Conservation (phyloP, 2,113 vertebrate genomes). For the Ictidomys tridecemlineatus region DNA sequence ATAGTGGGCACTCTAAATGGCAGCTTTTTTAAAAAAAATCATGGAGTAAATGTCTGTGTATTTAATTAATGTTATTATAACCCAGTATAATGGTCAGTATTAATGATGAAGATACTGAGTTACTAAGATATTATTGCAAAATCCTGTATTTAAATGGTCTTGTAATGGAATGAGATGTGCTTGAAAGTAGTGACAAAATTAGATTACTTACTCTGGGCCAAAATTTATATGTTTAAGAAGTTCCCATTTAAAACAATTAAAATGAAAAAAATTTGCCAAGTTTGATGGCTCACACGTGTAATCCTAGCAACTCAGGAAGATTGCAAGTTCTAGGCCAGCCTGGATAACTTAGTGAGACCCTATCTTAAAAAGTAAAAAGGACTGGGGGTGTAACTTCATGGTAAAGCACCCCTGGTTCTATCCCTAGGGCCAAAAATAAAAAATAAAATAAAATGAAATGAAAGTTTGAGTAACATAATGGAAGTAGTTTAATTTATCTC, state of each 20-base stretch:
- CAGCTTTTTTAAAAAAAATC: not conserved
- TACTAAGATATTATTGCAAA: not conserved
- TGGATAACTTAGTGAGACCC: too few species aligned
- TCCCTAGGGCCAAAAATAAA: not conserved
- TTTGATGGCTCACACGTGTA: too few species aligned
- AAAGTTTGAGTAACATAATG: not conserved
- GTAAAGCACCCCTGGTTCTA: not conserved
- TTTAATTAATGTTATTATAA: not conserved
- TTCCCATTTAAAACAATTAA: not conserved
- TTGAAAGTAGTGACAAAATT: not conserved
- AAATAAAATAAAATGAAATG: not conserved
- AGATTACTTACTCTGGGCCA: not conserved
- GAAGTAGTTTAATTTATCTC: not conserved
- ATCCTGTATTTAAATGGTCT: not conserved
- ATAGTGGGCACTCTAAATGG: not conserved
- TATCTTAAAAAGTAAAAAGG: too few species aligned
- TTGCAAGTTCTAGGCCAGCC: too few species aligned
- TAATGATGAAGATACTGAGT: constrained; percentile 1
- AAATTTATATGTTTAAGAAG: constrained; percentile 34
- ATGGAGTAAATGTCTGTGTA: not conserved
- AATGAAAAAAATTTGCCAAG: not conserved
- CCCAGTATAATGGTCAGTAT: not conserved
- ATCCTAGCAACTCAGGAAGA: too few species aligned
- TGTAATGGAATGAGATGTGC: not conserved
- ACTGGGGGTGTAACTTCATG: too few species aligned